These are phyloP conservation scores for Anguilla pacifica DNA, from an alignment of 2,797 vertebrate species.

Conservation along the genomic window DNA sequence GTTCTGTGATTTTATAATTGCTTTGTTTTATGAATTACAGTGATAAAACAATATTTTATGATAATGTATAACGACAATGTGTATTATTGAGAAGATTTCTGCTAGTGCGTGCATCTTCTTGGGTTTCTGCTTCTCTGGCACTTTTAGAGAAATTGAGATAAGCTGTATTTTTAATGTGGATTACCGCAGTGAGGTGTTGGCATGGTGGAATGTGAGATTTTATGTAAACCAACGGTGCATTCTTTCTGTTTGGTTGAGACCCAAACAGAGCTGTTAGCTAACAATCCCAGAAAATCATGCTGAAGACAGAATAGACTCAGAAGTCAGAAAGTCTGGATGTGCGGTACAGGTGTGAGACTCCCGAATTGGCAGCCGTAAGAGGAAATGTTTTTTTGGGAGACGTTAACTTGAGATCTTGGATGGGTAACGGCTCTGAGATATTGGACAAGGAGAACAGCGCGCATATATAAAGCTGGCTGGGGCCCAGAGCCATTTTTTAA, in stretches of 20 bases:
- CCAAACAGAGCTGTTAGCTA: neutral
- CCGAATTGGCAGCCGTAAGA: slow-evolving; percentile 6
- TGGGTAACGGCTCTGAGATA: slow-evolving; percentile 52
- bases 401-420: slow-evolving; percentile 37
- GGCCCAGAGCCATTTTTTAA: slow-evolving; percentile 77
- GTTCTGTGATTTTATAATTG: neutral
- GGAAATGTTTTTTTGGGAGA: slow-evolving; percentile 18
- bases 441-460: slow-evolving; percentile 53
- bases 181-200: neutral
- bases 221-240: neutral
- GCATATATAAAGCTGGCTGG: slow-evolving; percentile 61
- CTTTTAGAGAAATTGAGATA: neutral
- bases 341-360: neutral
- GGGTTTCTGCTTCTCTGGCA: neutral
- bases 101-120: neutral
- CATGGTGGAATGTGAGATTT: neutral
- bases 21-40: neutral
- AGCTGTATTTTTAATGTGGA: neutral
- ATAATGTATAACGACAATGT: neutral
- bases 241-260: neutral
- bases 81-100: neutral
- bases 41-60: neutral
- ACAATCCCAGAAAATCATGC: neutral
- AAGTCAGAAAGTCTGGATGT: neutral
- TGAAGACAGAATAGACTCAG: neutral